Evolutionary conservation across 2,113 vertebrate genomes (phyloP).

Genomic region (Passer montanus): DNA sequence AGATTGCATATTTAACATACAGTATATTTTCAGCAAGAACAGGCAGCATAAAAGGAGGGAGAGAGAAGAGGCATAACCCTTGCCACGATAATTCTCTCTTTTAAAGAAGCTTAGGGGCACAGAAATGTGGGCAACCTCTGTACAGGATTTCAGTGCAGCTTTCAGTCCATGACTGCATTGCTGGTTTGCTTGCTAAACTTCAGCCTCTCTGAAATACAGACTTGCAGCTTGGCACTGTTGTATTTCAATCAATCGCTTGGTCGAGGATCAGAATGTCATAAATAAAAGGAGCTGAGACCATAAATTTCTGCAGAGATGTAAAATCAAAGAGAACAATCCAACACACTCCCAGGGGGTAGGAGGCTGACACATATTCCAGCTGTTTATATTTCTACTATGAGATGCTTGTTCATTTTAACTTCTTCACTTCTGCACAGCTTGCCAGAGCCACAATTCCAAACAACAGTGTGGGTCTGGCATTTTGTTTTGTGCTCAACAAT

Average conservation of each 20-base stretch:
- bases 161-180: neutral
- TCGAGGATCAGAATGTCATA: slow-evolving; percentile 65
- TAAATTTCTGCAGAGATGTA: slow-evolving; percentile 76
- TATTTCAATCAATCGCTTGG: slow-evolving; percentile 75
- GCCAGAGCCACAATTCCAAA: neutral
- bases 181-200: slow-evolving; percentile 44
- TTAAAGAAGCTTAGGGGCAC: neutral
- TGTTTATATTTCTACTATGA: slow-evolving; percentile 11
- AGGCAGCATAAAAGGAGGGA: neutral
- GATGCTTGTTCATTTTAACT: slow-evolving; percentile 26
- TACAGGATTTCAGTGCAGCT: neutral
- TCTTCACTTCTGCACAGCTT: slow-evolving; percentile 3
- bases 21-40: neutral
- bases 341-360: slow-evolving; percentile 34
- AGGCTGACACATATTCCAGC: slow-evolving; percentile 16
- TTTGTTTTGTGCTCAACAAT: slow-evolving; percentile 43
- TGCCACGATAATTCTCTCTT: neutral
- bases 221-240: slow-evolving; percentile 55
- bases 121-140: neutral
- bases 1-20: neutral
- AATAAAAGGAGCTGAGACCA: slow-evolving; percentile 65
- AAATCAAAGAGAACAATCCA: slow-evolving; percentile 74
- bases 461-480: neutral
- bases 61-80: neutral
- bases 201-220: slow-evolving; percentile 55